Conservation (phyloP, 1,140 invertebrate genomes). For the Stegodyphus dumicola region DNA sequence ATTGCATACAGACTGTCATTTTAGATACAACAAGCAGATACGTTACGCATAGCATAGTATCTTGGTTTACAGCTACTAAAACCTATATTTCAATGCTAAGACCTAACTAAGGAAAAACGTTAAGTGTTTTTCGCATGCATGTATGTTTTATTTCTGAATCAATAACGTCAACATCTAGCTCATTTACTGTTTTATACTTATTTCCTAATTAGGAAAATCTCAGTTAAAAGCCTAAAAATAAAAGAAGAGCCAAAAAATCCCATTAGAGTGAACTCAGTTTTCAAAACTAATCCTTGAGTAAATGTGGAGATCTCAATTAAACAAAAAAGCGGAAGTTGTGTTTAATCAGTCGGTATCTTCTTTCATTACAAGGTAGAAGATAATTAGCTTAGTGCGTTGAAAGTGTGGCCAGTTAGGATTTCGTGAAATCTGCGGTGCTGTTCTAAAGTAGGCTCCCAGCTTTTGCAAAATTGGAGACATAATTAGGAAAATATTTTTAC, state of each 20-base stretch:
- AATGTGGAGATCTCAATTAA: constrained; percentile 55
- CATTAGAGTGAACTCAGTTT: constrained; percentile 51
- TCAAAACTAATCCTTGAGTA: constrained; percentile 55
- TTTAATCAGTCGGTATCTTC: constrained; percentile 58
- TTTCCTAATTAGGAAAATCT: constrained; percentile 47
- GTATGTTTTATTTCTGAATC: too few relatives aligned
- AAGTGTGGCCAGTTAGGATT: constrained; percentile 45
- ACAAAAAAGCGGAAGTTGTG: constrained; percentile 29
- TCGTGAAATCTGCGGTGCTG: constrained; percentile 4
- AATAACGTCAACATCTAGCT: neutral
- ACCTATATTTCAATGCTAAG: too few relatives aligned
- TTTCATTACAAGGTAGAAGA: constrained; percentile 47
- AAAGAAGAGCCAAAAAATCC: constrained; percentile 49
- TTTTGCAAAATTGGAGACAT: constrained; percentile 48
- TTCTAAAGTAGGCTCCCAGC: constrained; percentile 20
- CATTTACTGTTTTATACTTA: neutral
- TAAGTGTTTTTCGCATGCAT: too few relatives aligned
- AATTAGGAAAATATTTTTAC: constrained; percentile 42
- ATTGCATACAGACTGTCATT: too few relatives aligned
- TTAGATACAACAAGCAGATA: too few relatives aligned
- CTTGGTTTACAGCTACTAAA: too few relatives aligned
- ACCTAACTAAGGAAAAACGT: too few relatives aligned
- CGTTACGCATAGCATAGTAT: too few relatives aligned
- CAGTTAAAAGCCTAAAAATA: constrained; percentile 29
- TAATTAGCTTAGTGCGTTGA: constrained; percentile 44